A percentile compares a stretch with the other conserved stretches of the same genome.
Evolutionary conservation across 1,140 invertebrate species (phyloP).

Genomic region (Caenorhabditis latens): DNA sequence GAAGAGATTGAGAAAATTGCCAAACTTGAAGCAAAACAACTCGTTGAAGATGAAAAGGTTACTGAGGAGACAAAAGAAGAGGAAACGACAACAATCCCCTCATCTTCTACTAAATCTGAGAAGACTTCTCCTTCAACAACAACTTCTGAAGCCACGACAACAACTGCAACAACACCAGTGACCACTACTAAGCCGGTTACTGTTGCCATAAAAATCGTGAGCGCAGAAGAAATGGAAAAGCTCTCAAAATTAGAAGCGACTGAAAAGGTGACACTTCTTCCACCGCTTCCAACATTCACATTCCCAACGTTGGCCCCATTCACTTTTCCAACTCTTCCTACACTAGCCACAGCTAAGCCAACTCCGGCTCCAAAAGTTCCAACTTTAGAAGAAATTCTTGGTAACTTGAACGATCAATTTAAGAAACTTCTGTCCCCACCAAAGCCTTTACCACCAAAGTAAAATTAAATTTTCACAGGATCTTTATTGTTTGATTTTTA

Average conservation of each 20-base stretch:
- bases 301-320: slow-evolving; percentile 42
- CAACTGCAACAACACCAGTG: not conserved
- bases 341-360: slow-evolving; percentile 1
- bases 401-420: slow-evolving; percentile 42
- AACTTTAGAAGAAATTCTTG: slow-evolving; percentile 42
- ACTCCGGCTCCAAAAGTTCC: slow-evolving; percentile 36
- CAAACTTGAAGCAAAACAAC: slow-evolving; percentile 4
- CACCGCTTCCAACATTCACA: slow-evolving; percentile 30
- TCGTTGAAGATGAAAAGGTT: slow-evolving; percentile 5
- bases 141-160: not conserved
- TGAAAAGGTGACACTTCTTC: slow-evolving; percentile 41
- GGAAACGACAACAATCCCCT: not conserved
- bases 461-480: not conserved
- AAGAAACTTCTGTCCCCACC: slow-evolving; percentile 42
- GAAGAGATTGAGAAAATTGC: slow-evolving; percentile 42
- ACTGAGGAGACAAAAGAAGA: slow-evolving; percentile 1
- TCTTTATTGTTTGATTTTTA: not conserved
- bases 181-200: slow-evolving; percentile 8
- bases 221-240: slow-evolving; percentile 43
- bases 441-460: slow-evolving; percentile 24
- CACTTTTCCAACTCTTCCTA: slow-evolving; percentile 39
- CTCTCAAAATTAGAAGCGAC: slow-evolving; percentile 12
- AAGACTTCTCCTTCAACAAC: not conserved
- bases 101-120: not conserved
- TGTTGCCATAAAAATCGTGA: not conserved